Base-by-base conservation (phyloP, 2,113 vertebrate genomes). In the Bos taurus region DNA sequence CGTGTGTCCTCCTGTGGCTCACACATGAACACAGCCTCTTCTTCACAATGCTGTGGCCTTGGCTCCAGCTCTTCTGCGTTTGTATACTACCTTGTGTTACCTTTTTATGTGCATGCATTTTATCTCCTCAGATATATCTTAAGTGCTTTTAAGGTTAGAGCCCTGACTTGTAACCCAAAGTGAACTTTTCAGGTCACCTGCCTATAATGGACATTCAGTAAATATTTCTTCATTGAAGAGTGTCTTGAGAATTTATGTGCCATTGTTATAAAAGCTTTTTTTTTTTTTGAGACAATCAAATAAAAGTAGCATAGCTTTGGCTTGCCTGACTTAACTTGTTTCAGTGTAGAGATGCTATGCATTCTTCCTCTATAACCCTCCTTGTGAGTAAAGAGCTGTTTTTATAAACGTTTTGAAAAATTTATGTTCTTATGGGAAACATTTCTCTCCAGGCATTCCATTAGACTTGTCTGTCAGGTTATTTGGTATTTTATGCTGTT, bases 401-500 rank as follows among this genome's bases (percentile, higher is more conserved):
- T 80, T 62, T 48, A 92, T 87, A 92, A 92, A 56, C 1, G 6
- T 57, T 85, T 67, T 33, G 56, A 90, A 92, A 64, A 36, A 74
- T 67, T 59, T 85, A 28, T 71, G 30, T 96, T 93, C 48, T 84
- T 82, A 82, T n/a, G 60, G 62, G 48, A 93, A 71, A 16, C n/a
- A 48, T 87, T 95, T 92, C 48, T 91, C 43, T 9, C 57, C 50
- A 50, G 48, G 88, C 50, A 92, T 83, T 43, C 60, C 74, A 56
- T 81, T 57, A 56, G 94, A 85, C 74, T 74, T 88, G 62, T 54
- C 84, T 87, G 57, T 96, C 80, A 88, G 91, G 83, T 85, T 96
- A 54, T 91, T 95, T 92, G 67, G 56, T 83, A 74, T 94, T 95
- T 95, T 56, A 85, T 93, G 89, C 92, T 90, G 67, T 87, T 11